Evolutionary conservation across 2,888 invertebrate genomes (phyloP), one percentile per base, ranked within the genome.

Genomic region (Chrysolina oricalcia): DNA sequence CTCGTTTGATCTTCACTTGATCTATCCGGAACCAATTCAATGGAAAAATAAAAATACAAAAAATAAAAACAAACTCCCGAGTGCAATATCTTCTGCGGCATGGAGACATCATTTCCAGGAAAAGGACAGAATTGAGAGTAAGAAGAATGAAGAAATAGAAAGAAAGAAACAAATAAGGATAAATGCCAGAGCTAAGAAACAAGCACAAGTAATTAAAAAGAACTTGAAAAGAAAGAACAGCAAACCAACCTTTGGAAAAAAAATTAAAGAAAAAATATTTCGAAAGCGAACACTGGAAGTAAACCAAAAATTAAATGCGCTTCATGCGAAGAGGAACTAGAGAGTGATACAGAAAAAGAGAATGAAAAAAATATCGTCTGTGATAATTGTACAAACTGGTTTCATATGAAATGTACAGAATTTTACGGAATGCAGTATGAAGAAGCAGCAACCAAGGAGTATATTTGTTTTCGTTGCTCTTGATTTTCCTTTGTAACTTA

Each of bases 131-230:
- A 50, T 50, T n/a, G n/a, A 50, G 21, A 21, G 23, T 23, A 21
- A 56, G 11, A 56, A 56, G 56, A 56, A 15, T 56, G 56, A 56
- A 56, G 23, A 56, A 56, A 23, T 56, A 23, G 56, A 56, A 56
- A 56, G 56, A 15, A 21, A 21, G 48, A 48, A 48, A 48, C 23
- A 23, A 56, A 23, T 21, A 56, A 21, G 56, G 56, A 56, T 21
- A 21, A 56, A 9, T 23, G 56, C 56, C 56, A 56, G 23, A 56
- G 23, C 56, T 23, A 56, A 2, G 6, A 15, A 43, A 43, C 48
- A 48, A 48, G 48, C 48, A 48, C 48, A 48, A 48, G 48, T 15
- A 48, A 48, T 48, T n/a, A 48, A 48, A 15, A 48, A 48, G 48
- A 48, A 48, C 48, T 48, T n/a, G n/a, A 48, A 48, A n/a, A 48